Percentiles rank a stretch among this genome's conserved stretches.
Evolutionary conservation across 1,140 invertebrate species (phyloP).

Genomic region (Lethocerus indicus): DNA sequence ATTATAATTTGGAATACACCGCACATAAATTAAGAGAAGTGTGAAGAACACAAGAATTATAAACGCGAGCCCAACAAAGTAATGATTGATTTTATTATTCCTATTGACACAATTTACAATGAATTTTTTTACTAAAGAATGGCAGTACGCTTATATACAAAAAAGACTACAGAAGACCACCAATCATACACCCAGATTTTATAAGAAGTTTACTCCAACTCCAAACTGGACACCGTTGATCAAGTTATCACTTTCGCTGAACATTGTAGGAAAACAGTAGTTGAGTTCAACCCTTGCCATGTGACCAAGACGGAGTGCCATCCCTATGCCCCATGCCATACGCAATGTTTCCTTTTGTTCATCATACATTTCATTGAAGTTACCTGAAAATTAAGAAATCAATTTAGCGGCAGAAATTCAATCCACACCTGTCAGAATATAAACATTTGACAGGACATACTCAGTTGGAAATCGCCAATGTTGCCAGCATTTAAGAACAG

Average conservation of each 20-base stretch:
- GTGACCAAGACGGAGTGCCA: conserved; percentile 58
- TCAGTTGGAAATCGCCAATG: conserved; percentile 32
- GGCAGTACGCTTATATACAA: no score
- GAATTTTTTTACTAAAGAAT: no score
- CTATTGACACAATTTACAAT: no score
- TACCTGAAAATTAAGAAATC: conserved; percentile 1
- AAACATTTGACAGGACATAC: conserved; percentile 6
- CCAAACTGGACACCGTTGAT: conserved; percentile 49
- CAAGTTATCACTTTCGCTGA: conserved; percentile 30
- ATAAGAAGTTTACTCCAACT: conserved; percentile 48
- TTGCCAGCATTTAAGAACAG: conserved; percentile 74
- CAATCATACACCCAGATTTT: no score
- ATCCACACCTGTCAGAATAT: background rate
- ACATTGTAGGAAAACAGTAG: conserved; percentile 50
- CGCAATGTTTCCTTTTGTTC: conserved; percentile 23
- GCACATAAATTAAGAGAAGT: no score
- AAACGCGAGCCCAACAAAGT: no score
- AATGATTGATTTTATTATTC: no score
- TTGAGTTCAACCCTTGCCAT: conserved; percentile 73
- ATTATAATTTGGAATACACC: no score
- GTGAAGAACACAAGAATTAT: no score
- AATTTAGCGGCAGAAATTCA: background rate
- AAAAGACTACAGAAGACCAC: no score
- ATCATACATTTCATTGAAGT: background rate
- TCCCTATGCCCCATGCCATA: conserved; percentile 48